Base-by-base conservation (phyloP, 2,888 invertebrate species). In the Cremastinae sp. region DNA sequence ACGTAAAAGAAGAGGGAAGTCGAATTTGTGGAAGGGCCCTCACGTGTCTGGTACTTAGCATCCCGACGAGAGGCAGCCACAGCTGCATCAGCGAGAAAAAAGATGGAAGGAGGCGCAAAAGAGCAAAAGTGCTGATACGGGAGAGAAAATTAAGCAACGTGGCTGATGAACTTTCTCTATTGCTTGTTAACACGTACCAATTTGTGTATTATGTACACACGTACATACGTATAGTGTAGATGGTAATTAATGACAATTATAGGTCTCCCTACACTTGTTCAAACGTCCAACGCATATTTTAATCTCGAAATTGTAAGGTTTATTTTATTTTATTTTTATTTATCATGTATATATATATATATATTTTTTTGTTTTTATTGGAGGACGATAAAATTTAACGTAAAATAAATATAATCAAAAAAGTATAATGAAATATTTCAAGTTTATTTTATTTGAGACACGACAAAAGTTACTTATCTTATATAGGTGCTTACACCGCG, bases 131-230 rank as follows among this genome's bases (percentile, higher is more conserved):
- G 76, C 76, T 76, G 76, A 76, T 73, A 73, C 76, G 12, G n/a
- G 69, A 69, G 69, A 53, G 58, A 69, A 76, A 76, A 73, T 76
- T 73, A 53, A 76, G 69, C 73, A 53, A 73, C 76, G 76, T 69
- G 28, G 76, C 64, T 69, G 76, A 76, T 69, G 69, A 73, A 76
- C 73, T 45, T 43, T 64, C 58, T 68, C 55, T 55, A 69, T 47
- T 51, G 58, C 69, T 72, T 73, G 73, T 76, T 76, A 76, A 73
- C 76, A 76, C 73, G 76, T 76, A 69, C 58, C 68, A 69, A 66
- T 66, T 56, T 56, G 55, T 56, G 43, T 45, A 45, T 28, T 2
- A 5, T 12, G 12, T 12, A 45, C 12, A 45, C 45, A 45, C n/a
- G 35, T 49, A n/a, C 14, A 37, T n/a, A n/a, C n/a, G n/a, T n/a